Base-by-base conservation (phyloP, 35 echinoderm and acorn worm genomes). In the Chiridota heheva region DNA sequence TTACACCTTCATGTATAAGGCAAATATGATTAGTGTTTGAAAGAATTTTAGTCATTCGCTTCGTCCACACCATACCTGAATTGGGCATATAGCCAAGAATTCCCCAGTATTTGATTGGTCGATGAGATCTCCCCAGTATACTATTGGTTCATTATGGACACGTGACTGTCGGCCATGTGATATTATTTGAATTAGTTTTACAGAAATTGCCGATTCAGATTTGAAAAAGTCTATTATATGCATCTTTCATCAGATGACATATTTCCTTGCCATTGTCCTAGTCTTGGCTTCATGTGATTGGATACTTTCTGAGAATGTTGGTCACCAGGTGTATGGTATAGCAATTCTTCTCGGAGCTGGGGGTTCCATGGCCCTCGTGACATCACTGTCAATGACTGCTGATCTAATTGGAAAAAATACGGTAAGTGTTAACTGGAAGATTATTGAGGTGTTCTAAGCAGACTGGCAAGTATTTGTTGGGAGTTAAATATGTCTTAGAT, bases 351-450 rank as follows among this genome's bases (percentile, higher is more conserved):
- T 98, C 0, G 95, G 95, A 2, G 81, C 80, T 37, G 95, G 95
- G 8, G 95, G 95, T 27, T 98, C 95, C 2, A 98, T 89, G 36
- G 84, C 90, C 31, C 72, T 98, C 1, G 89, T 98, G 8, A 91
- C 95, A 27, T 98, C 95, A 38, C 60, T 98, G 5, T 82, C 95
- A 1, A 81, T 98, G 73, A 98, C 95, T 37, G 89, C 95, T 7
- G 95, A 98, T 65, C 74, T 98, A 1, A 91, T 98, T 37, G 80
- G 72, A 46, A 41, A 87, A 35, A 91, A 98, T 46, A 98, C 95
- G 0, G 95, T 98, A 63, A 88, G 95, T 70, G 45, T 1, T 36
- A 32, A 35, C 25, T 82, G 18, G n/a, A n/a, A n/a, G n/a, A n/a
- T 3, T n/a, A n/a, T n/a, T n/a, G n/a, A n/a, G n/a, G n/a, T n/a